Evolutionary conservation across 2,113 vertebrate species (phyloP).

Genomic region (Myodes glareolus): DNA sequence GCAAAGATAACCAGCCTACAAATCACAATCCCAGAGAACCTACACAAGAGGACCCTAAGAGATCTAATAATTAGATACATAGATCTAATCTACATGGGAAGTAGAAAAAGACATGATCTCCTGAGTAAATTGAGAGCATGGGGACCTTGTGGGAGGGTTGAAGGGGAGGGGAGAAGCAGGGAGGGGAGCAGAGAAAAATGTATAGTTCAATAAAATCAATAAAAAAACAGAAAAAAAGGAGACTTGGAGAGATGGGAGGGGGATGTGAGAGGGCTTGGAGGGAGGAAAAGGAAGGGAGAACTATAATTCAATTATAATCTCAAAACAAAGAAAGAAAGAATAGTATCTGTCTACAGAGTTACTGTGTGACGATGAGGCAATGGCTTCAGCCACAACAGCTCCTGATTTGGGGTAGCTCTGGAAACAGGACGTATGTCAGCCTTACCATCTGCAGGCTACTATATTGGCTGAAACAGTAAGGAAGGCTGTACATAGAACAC

Average conservation of each 20-base stretch:
- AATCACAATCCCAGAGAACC: too few species aligned
- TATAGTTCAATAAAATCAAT: too few species aligned
- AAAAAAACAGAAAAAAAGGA: background rate
- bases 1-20: too few species aligned
- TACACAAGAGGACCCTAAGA: too few species aligned
- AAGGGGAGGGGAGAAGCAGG: too few species aligned
- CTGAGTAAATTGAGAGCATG: too few species aligned
- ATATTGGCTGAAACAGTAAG: background rate
- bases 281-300: background rate
- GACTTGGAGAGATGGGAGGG: background rate
- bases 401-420: background rate
- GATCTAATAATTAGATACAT: too few species aligned
- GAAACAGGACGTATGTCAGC: background rate
- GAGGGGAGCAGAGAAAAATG: too few species aligned
- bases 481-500: background rate
- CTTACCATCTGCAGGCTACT: background rate
- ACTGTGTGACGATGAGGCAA: background rate
- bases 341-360: background rate
- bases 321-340: background rate
- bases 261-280: background rate
- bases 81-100: too few species aligned
- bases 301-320: background rate
- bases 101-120: too few species aligned
- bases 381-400: background rate
- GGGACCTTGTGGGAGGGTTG: too few species aligned